Percentiles rank a stretch among this genome's conserved stretches.
These are phyloP conservation scores for Halisarca cf. caerulea DNA, from an alignment of 37 sponge, comb jelly and placozoan genomes.

Conservation along the genomic window DNA sequence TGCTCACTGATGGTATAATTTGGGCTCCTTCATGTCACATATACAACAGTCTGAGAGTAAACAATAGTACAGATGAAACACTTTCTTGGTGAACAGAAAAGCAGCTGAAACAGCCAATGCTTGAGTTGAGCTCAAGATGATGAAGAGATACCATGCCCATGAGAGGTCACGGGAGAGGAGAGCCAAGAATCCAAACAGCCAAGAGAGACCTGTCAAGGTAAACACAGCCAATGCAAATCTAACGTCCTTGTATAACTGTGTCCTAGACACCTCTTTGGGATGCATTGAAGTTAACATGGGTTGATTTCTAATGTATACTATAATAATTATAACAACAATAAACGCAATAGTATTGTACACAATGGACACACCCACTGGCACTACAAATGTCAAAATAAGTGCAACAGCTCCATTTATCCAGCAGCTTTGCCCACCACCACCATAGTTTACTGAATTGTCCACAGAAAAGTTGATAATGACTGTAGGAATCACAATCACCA, in stretches of 20 bases:
- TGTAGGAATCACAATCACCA: not conserved
- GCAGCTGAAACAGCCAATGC: constrained; percentile 20
- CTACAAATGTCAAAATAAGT: constrained; percentile 34
- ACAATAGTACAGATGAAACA: constrained; percentile 18
- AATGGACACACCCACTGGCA: constrained; percentile 16
- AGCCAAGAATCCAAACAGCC: constrained; percentile 54
- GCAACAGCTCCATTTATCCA: constrained; percentile 47
- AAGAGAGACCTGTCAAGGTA: constrained; percentile 35
- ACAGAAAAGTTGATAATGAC: constrained; percentile 42
- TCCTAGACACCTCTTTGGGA: too few relatives aligned
- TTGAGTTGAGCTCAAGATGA: constrained; percentile 49
- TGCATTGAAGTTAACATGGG: too few relatives aligned
- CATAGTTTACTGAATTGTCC: constrained; percentile 26
- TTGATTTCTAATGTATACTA: too few relatives aligned
- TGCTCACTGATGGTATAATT: too few relatives aligned
- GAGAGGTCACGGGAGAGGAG: not conserved
- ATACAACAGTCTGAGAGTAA: too few relatives aligned
- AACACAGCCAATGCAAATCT: constrained; percentile 17
- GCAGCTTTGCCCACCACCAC: constrained; percentile 8
- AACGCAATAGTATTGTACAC: constrained; percentile 22
- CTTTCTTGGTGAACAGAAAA: constrained; percentile 35
- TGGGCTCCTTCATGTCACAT: too few relatives aligned
- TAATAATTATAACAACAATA: too few relatives aligned
- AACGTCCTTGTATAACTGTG: too few relatives aligned
- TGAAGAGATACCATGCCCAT: constrained; percentile 53